A percentile compares a stretch with the other conserved stretches of the same genome.
Conservation (phyloP, 2,888 invertebrate species). For the Apamea anceps region DNA sequence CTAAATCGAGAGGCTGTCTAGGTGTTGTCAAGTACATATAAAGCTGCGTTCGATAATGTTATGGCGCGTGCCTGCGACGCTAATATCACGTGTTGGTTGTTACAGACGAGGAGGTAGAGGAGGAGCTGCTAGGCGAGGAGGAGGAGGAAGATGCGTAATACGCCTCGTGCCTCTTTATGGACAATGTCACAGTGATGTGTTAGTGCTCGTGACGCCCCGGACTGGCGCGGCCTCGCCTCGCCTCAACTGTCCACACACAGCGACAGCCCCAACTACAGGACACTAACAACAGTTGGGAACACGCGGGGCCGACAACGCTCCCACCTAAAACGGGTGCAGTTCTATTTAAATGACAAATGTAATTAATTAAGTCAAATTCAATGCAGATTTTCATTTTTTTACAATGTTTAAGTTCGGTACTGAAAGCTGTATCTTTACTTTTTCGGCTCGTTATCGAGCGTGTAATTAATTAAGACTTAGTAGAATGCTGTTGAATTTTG, state of each 20-base stretch:
- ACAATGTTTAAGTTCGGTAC: slow-evolving; percentile 88
- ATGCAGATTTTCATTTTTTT: slow-evolving; percentile 87
- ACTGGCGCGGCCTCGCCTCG: slow-evolving; percentile 87
- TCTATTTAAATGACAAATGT: slow-evolving; percentile 90
- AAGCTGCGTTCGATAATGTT: slow-evolving; percentile 15
- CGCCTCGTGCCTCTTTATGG: slow-evolving; percentile 86
- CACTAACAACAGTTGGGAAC: slow-evolving; percentile 85
- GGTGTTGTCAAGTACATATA: slow-evolving; percentile 18
- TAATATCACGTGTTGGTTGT: slow-evolving; percentile 71
- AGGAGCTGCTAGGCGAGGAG: slow-evolving; percentile 88
- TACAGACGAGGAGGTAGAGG: slow-evolving; percentile 89
- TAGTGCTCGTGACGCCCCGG: slow-evolving; percentile 89
- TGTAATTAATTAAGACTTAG: slow-evolving; percentile 88
- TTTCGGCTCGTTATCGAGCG: slow-evolving; percentile 79
- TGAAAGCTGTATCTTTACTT: slow-evolving; percentile 85
- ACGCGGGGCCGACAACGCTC: slow-evolving; percentile 87
- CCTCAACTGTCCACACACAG: slow-evolving; percentile 83
- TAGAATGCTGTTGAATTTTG: slow-evolving; percentile 90
- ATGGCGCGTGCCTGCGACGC: slow-evolving; percentile 30
- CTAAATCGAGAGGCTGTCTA: slow-evolving; percentile 2
- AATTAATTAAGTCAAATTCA: slow-evolving; percentile 88
- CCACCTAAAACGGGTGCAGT: slow-evolving; percentile 89
- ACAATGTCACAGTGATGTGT: slow-evolving; percentile 91
- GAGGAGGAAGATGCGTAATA: slow-evolving; percentile 91
- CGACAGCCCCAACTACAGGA: slow-evolving; percentile 74